phyloP scores from a whole-genome alignment of 2,888 invertebrate genomes.

The Hyles lineata region DNA sequence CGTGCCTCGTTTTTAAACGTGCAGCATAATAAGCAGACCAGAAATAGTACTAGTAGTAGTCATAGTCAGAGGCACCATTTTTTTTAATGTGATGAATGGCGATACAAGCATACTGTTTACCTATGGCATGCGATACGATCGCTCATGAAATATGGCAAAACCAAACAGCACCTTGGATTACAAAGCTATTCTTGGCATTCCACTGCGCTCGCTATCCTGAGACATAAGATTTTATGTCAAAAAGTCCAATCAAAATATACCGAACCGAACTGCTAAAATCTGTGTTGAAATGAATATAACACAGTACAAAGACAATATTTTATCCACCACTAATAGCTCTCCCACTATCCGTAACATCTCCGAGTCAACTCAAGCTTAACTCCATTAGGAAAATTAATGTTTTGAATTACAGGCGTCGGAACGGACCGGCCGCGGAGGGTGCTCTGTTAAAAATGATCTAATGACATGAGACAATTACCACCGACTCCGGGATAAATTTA shows the following conservation, averaged over 20 bases:
- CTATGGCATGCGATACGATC: too few species aligned
- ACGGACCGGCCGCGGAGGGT: constrained; percentile 25
- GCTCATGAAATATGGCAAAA: too few species aligned
- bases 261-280: background rate
- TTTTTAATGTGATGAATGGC: too few species aligned
- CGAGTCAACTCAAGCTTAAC: constrained; percentile 71
- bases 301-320: background rate
- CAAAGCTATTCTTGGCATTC: too few species aligned
- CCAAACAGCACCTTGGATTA: too few species aligned
- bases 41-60: too few species aligned
- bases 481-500: background rate
- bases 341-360: constrained; percentile 31
- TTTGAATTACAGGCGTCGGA: constrained; percentile 69
- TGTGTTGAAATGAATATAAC: background rate
- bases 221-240: too few species aligned
- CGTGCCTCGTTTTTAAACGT: background rate
- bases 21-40: background rate
- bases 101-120: too few species aligned
- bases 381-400: constrained; percentile 86
- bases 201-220: too few species aligned
- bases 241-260: background rate
- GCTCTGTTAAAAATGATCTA: constrained; percentile 29
- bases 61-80: too few species aligned
- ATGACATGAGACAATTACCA: constrained; percentile 38
- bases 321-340: background rate